Evolutionary conservation across 1,140 invertebrate species (phyloP).

Genomic region (Leucophenga varia): DNA sequence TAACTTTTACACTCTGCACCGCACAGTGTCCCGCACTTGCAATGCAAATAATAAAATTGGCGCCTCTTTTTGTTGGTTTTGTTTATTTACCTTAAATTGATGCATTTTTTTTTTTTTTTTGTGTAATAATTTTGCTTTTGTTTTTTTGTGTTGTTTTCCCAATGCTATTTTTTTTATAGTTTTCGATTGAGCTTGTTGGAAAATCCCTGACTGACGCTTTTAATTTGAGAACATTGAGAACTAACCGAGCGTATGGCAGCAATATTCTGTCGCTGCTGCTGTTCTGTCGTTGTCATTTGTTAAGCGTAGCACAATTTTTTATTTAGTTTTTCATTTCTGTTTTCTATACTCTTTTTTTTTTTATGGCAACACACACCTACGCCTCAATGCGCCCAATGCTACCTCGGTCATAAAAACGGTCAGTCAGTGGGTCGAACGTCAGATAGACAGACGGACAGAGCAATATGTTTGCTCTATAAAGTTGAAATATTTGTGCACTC

Average conservation of each 20-base stretch:
- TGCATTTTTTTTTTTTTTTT: background rate
- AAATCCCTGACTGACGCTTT: slow-evolving; percentile 31
- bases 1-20: slow-evolving; percentile 10
- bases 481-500: too few relatives aligned
- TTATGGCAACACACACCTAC: too few relatives aligned
- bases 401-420: slow-evolving; percentile 9
- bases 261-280: background rate
- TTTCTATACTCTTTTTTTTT: too few relatives aligned
- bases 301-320: too few relatives aligned
- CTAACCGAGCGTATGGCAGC: slow-evolving; percentile 12
- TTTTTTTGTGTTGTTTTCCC: slow-evolving; percentile 15
- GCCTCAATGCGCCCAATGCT: too few relatives aligned
- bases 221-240: slow-evolving; percentile 20
- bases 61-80: slow-evolving; percentile 1
- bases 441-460: too few relatives aligned
- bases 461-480: too few relatives aligned
- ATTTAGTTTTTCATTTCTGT: too few relatives aligned
- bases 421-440: too few relatives aligned
- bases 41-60: background rate
- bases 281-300: slow-evolving; percentile 16
- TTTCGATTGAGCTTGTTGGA: slow-evolving; percentile 22
- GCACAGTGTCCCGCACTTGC: background rate
- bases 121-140: slow-evolving; percentile 15
- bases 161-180: too few relatives aligned
- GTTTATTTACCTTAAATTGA: background rate